Evolutionary conservation across 2,797 vertebrate species (phyloP), one percentile per base, ranked within the genome.

Genomic region (Malurus leucopterus): DNA sequence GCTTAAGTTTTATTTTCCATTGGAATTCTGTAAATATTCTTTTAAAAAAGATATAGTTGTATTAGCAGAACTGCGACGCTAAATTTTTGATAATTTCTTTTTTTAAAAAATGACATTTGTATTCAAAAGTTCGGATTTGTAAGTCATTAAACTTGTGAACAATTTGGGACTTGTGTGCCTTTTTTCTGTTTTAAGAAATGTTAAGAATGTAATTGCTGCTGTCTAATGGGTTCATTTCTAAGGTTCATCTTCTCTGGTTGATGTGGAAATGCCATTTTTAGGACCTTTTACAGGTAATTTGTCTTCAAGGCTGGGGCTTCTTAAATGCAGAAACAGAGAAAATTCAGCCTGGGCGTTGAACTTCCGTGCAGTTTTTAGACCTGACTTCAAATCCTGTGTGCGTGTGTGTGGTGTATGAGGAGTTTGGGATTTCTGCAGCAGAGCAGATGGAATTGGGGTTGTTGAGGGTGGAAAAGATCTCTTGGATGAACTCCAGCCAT

Each of bases 11-110:
- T 63, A 15, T 51, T 77, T 89, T 91, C 79, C 4, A 0, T 53
- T 47, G 6, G 63, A 80, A n/a, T 51, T 84, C 15, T 95, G 94
- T 95, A 96, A 95, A 95, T 96, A 93, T 20, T 78, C 32, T 55
- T 83, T 64, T 64, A 74, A 50, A 53, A 90, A 68, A 55, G 27
- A 27, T 83, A 30, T 16, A 91, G 58, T 12, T 87, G 62, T 89
- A 63, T 81, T 86, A 76, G 64, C 26, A 38, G 30, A 79, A 36
- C 3, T 46, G 17, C 34, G 27, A 43, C 9, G 7, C 38, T n/a
- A 32, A 63, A 38, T 21, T 80, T 79, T 64, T 41, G 9, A 38
- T 70, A 13, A 49, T 15, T 23, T 44, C 50, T 36, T 32, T 51
- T 51, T 46, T 40, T 0, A 1, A 29, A 13, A 51, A 21, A 24